These are phyloP conservation scores for Ormyrus rosae DNA, from an alignment of 2,888 invertebrate species.

Conservation along the genomic window DNA sequence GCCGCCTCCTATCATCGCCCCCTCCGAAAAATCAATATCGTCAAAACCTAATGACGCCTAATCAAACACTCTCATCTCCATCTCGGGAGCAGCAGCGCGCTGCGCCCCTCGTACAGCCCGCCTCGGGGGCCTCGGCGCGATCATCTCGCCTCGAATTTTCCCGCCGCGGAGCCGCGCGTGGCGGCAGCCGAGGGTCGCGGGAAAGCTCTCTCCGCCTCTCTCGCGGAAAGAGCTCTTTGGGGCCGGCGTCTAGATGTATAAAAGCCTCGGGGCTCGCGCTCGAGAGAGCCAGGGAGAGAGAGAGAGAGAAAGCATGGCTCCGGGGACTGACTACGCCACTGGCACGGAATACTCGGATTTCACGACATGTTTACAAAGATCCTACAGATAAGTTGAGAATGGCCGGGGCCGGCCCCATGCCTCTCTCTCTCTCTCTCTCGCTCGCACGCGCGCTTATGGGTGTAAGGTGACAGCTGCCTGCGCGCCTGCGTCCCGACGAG, in stretches of 20 bases:
- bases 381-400: slow-evolving; percentile 76
- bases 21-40: too few relatives aligned
- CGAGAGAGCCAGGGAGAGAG: slow-evolving; percentile 15
- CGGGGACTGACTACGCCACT: slow-evolving; percentile 71
- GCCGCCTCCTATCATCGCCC: too few relatives aligned
- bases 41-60: too few relatives aligned
- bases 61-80: neutral
- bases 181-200: neutral
- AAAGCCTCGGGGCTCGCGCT: slow-evolving; percentile 45
- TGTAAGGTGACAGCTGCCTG: slow-evolving; percentile 76
- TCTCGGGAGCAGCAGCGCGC: neutral
- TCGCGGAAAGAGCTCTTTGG: slow-evolving; percentile 24
- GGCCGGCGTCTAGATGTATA: slow-evolving; percentile 13
- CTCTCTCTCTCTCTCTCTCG: slow-evolving; percentile 15
- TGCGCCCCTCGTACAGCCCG: neutral
- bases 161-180: neutral
- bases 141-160: slow-evolving; percentile 33
- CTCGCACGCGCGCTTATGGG: slow-evolving; percentile 62
- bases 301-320: slow-evolving; percentile 21
- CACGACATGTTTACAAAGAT: slow-evolving; percentile 77
- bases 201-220: slow-evolving; percentile 22
- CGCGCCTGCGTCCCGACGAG: slow-evolving; percentile 64
- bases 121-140: neutral
- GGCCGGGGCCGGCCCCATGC: slow-evolving; percentile 70
- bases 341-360: slow-evolving; percentile 75